phyloP scores from a whole-genome alignment of 2,113 vertebrate species.

The Cinclus mexicanus region DNA sequence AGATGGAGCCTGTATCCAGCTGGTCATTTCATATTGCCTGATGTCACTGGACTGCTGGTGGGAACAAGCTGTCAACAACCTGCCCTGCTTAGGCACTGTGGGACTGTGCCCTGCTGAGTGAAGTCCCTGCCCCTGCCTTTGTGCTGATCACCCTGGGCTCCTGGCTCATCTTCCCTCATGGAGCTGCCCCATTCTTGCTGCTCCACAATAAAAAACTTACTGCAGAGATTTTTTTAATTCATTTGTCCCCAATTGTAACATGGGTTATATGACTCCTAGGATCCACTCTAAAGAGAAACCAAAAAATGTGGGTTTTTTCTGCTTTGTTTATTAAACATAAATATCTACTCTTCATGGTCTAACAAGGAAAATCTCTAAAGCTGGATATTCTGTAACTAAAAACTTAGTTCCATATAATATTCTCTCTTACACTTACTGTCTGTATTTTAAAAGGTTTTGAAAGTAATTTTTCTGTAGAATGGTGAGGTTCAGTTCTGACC shows the following conservation, averaged over 20 bases:
- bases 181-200: neutral
- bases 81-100: neutral
- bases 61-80: neutral
- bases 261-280: neutral
- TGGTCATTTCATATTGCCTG: neutral
- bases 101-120: neutral
- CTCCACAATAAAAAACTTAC: neutral
- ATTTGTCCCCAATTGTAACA: neutral
- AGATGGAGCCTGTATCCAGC: neutral
- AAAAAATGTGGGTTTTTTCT: fast-evolving
- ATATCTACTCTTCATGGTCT: neutral
- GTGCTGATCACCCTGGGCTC: neutral
- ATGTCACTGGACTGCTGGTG: neutral
- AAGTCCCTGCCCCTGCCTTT: neutral
- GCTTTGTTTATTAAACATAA: neutral
- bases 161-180: neutral
- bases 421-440: neutral
- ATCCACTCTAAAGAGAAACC: neutral
- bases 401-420: neutral
- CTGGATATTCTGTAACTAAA: neutral
- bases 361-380: neutral
- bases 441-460: neutral
- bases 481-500: neutral
- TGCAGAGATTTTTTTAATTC: neutral
- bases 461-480: neutral